Conservation (phyloP, 2,888 invertebrate genomes). For the Patella depressa region DNA sequence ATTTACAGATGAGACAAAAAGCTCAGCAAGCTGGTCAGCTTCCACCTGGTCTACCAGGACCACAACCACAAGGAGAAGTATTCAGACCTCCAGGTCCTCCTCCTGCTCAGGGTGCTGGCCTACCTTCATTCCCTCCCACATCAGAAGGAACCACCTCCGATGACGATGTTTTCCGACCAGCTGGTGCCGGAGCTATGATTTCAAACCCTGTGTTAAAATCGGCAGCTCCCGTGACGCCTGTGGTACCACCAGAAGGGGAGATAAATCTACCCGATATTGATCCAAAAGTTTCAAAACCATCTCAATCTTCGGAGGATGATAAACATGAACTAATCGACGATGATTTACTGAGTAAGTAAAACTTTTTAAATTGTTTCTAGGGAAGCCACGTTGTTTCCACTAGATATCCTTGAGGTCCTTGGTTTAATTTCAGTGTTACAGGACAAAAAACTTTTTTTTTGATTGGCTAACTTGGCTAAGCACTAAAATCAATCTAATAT, state of each 20-base stretch:
- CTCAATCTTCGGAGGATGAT: constrained; percentile 54
- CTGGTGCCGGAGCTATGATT: constrained; percentile 19
- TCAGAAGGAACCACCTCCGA: constrained; percentile 4
- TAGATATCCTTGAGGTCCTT: too few relatives aligned
- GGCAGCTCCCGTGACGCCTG: too few relatives aligned
- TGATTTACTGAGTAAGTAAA: constrained; percentile 55
- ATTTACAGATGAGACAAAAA: not conserved
- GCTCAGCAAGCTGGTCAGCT: not conserved
- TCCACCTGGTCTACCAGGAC: not conserved
- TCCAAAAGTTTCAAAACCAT: constrained; percentile 41
- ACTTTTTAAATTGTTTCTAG: too few relatives aligned
- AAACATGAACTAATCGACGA: constrained; percentile 50
- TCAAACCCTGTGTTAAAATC: too few relatives aligned
- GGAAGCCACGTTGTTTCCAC: too few relatives aligned
- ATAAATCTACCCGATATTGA: constrained; percentile 36
- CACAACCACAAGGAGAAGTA: not conserved
- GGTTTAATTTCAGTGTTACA: too few relatives aligned
- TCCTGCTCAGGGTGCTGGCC: not conserved
- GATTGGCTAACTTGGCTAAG: too few relatives aligned
- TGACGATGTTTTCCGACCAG: constrained; percentile 30
- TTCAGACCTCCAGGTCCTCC: not conserved
- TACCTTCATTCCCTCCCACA: not conserved
- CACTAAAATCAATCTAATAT: too few relatives aligned
- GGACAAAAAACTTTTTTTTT: too few relatives aligned
- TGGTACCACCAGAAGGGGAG: not conserved